A percentile compares a stretch with the other conserved stretches of the same genome.
These are phyloP conservation scores for Drosophila mauritiana DNA, from an alignment of 1,140 invertebrate species.

Conservation along the genomic window DNA sequence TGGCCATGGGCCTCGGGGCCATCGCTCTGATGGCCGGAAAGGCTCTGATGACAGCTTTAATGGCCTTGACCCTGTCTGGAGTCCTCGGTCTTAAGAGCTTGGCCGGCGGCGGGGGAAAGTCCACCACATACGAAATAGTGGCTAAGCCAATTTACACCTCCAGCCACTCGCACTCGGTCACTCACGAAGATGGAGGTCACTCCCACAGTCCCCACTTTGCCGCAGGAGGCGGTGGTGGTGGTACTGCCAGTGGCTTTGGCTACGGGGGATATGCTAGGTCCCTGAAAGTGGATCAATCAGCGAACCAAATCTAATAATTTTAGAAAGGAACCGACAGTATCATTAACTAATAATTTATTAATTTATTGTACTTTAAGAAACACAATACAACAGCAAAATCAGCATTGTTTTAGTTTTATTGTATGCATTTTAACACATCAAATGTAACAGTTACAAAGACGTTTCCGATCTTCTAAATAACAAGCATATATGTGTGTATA, in stretches of 20 bases:
- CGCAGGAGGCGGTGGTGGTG: conserved; percentile 88
- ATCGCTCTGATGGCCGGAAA: conserved; percentile 92
- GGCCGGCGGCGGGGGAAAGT: conserved; percentile 88
- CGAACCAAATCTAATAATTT: conserved; percentile 55
- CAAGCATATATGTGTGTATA: no score
- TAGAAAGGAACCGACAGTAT: conserved; percentile 18
- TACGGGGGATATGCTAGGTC: conserved; percentile 86
- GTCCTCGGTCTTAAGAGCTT: conserved; percentile 91
- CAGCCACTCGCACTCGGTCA: conserved; percentile 89
- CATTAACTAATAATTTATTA: conserved; percentile 38
- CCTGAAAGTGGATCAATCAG: conserved; percentile 57
- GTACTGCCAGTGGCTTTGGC: conserved; percentile 85
- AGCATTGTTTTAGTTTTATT: neutral
- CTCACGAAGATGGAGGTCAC: conserved; percentile 86
- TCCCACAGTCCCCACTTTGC: conserved; percentile 85
- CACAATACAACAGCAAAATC: neutral
- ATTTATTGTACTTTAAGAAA: conserved; percentile 46
- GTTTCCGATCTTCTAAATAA: no score
- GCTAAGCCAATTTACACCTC: conserved; percentile 91
- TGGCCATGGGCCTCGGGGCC: conserved; percentile 90
- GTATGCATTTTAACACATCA: no score
- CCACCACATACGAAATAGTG: conserved; percentile 93
- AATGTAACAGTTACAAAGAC: no score
- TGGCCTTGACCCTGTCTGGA: conserved; percentile 91
- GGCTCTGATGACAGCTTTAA: conserved; percentile 92